phyloP scores from a whole-genome alignment of 2,888 invertebrate genomes.

The Synergus itoensis region DNA sequence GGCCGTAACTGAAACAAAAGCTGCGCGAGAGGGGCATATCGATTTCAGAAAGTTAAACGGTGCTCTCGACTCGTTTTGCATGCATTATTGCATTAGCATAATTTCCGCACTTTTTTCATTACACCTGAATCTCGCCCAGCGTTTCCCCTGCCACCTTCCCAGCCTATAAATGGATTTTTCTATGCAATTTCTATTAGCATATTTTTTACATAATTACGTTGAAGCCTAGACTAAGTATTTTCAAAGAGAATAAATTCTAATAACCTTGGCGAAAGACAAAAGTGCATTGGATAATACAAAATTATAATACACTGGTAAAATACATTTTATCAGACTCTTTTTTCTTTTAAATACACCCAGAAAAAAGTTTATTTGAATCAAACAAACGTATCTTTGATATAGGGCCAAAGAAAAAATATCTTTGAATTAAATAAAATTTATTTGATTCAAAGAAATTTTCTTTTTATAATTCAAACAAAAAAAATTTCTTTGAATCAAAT shows the following conservation, averaged over 20 bases:
- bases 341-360: background rate
- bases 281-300: slow-evolving; percentile 19
- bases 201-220: slow-evolving; percentile 74
- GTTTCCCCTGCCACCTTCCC: slow-evolving; percentile 46
- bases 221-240: slow-evolving; percentile 63
- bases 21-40: slow-evolving; percentile 56
- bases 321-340: background rate
- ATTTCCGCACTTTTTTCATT: slow-evolving; percentile 70
- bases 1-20: slow-evolving; percentile 37
- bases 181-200: slow-evolving; percentile 75
- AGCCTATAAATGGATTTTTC: slow-evolving; percentile 71
- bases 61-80: slow-evolving; percentile 60
- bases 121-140: slow-evolving; percentile 55
- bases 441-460: too few species aligned
- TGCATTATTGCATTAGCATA: slow-evolving; percentile 71
- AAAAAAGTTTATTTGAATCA: too few species aligned
- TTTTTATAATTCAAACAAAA: too few species aligned
- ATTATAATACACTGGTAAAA: background rate
- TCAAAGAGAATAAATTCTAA: slow-evolving; percentile 67
- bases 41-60: slow-evolving; percentile 62
- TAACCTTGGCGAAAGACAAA: slow-evolving; percentile 33
- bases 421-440: too few species aligned
- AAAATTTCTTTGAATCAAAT: too few species aligned
- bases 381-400: too few species aligned
- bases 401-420: too few species aligned